These are phyloP conservation scores for Labia minor DNA, from an alignment of 2,888 invertebrate genomes.

Conservation along the genomic window DNA sequence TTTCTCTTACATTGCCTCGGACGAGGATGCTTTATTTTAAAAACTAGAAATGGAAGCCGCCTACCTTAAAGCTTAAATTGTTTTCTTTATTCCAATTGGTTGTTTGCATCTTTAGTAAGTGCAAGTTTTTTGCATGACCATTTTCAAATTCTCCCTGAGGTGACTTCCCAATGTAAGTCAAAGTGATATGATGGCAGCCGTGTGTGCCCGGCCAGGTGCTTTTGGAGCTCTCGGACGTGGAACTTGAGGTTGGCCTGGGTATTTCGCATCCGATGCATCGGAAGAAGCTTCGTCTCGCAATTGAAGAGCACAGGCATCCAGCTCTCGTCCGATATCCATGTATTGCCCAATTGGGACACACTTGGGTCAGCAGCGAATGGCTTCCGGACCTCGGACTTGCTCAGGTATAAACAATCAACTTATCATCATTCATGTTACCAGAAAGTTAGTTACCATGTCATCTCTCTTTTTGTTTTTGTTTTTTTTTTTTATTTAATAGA, in stretches of 20 bases:
- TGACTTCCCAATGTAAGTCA: neutral
- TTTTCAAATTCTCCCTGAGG: neutral
- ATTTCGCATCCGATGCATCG: constrained; percentile 86
- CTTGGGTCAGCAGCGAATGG: constrained; percentile 91
- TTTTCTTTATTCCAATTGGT: neutral
- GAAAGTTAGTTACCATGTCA: too few relatives aligned
- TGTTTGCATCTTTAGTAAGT: neutral
- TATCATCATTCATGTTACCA: too few relatives aligned
- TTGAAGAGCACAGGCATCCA: constrained; percentile 84
- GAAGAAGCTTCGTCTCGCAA: constrained; percentile 82
- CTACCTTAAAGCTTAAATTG: too few relatives aligned
- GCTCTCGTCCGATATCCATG: constrained; percentile 76
- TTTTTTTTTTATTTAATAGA: neutral
- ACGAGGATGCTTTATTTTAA: too few relatives aligned
- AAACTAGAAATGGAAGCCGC: too few relatives aligned
- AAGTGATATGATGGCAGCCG: neutral
- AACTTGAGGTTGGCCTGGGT: constrained; percentile 83
- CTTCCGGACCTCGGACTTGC: constrained; percentile 81
- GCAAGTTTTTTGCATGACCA: neutral
- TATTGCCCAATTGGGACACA: constrained; percentile 77
- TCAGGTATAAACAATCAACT: constrained; percentile 47
- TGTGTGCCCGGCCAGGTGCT: constrained; percentile 62
- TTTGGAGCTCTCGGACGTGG: constrained; percentile 80
- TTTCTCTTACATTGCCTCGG: too few relatives aligned
- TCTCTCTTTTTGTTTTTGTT: too few relatives aligned